Percentiles rank a stretch among this genome's conserved stretches.
phyloP scores from a whole-genome alignment of 2,888 invertebrate genomes.

The Dynastes maya region DNA sequence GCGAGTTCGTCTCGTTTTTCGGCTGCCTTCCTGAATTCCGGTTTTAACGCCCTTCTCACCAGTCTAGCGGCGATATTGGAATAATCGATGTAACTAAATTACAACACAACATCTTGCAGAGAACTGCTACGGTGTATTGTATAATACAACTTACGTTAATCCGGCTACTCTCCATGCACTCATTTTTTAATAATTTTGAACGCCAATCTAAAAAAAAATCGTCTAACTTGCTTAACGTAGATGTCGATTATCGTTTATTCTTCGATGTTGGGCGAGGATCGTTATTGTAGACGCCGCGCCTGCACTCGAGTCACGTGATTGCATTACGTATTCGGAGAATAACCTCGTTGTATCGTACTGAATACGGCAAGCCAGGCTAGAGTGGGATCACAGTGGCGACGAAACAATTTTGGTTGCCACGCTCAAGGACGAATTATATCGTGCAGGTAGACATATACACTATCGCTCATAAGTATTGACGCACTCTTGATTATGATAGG shows the following conservation, averaged over 20 bases:
- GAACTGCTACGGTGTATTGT: constrained; percentile 23
- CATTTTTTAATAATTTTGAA: constrained; percentile 44
- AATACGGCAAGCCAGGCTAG: not conserved
- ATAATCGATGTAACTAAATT: constrained; percentile 60
- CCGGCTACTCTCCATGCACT: constrained; percentile 54
- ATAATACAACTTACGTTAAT: constrained; percentile 53
- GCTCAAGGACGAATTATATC: constrained; percentile 32
- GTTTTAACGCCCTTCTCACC: constrained; percentile 59
- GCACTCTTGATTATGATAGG: not conserved
- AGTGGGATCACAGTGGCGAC: constrained; percentile 28
- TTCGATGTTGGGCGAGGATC: constrained; percentile 20
- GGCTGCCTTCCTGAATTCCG: constrained; percentile 56
- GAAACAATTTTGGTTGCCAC: constrained; percentile 43
- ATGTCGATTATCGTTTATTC: constrained; percentile 22
- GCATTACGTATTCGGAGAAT: constrained; percentile 30
- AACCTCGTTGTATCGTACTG: constrained; percentile 18
- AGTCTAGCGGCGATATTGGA: constrained; percentile 61
- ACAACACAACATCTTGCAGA: constrained; percentile 40
- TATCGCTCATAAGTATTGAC: not conserved
- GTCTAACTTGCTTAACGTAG: not conserved
- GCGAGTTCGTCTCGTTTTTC: constrained; percentile 53
- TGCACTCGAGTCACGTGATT: constrained; percentile 41
- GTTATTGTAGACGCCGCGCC: constrained; percentile 37
- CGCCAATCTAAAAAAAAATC: constrained; percentile 5
- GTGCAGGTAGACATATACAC: constrained; percentile 2